Evolutionary conservation across 2,797 vertebrate species (phyloP).

Genomic region (Cygnus olor): DNA sequence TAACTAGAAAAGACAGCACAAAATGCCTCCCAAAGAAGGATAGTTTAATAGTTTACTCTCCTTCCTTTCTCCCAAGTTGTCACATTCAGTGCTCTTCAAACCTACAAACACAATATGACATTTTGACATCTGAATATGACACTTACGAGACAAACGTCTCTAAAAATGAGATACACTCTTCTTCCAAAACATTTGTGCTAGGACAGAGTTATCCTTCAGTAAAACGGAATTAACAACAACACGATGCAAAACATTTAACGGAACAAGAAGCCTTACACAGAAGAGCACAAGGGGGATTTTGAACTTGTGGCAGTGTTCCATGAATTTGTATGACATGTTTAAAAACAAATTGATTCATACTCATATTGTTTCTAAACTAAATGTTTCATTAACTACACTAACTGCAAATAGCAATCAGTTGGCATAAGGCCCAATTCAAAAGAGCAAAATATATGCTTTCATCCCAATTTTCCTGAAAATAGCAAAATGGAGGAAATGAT

Average conservation of each 20-base stretch:
- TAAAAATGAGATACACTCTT: not conserved
- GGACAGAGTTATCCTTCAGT: not conserved
- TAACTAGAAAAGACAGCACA: not conserved
- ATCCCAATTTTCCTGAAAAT: not conserved
- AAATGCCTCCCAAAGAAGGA: not conserved
- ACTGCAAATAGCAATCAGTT: not conserved
- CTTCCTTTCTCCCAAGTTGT: not conserved
- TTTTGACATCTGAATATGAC: not conserved
- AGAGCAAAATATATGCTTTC: not conserved
- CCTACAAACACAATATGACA: not conserved
- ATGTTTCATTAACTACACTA: not conserved
- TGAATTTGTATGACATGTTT: not conserved
- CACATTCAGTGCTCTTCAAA: not conserved
- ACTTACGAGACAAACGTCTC: not conserved
- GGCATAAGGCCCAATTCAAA: not conserved
- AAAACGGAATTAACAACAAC: not conserved
- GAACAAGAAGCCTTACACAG: not conserved
- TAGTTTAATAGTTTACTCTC: not conserved
- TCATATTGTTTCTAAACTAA: not conserved
- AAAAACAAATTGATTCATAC: not conserved
- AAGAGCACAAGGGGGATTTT: not conserved
- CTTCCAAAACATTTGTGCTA: not conserved
- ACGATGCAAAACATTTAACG: not conserved
- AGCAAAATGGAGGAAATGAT: not conserved
- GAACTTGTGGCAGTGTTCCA: not conserved